Base-by-base conservation (phyloP, 2,113 vertebrate genomes). In the Plectropomus leopardus region DNA sequence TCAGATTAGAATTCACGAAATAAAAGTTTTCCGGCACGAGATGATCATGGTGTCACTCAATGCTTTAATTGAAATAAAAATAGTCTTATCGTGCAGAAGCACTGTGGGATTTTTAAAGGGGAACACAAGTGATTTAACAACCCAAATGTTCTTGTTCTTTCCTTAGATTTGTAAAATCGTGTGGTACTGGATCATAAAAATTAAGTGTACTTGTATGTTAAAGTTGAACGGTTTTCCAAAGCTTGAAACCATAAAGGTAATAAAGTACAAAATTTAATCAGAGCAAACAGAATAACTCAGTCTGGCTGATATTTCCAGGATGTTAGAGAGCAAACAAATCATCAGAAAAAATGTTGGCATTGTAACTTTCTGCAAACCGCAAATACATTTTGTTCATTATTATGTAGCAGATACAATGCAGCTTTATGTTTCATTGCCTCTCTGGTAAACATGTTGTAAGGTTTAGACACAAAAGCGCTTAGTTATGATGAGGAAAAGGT, bases 1-100 rank as follows among this genome's bases (percentile, higher is more conserved):
- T 95, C 96, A 96, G 96, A 97, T 97, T 97, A 96, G 95, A 96
- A 97, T 97, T 97, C 96, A 96, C 93, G 60, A 96, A 97, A 97
- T 96, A 96, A 97, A 97, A 96, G 94, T 96, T 96, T 96, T 96
- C 96, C 95, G 94, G 94, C 96, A 95, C 94, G 92, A 94, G 92
- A 95, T 97, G 95, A 95, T 96, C 95, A 95, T 86, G 76, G 83
- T 95, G 94, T 93, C 95, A 95, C 95, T 92, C 96, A 95, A 95
- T 96, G 95, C 95, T 97, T 97, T 97, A 97, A 98, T 98, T 98
- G 97, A 97, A 96, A 88, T 76, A 66, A 88, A 86, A 93, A 91
- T 84, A 86, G 82, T 51, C n/a, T n/a, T 23, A 36, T 54, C 47
- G n/a, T 76, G 78, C 70, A 50, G 32, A 68, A 60, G 67, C 34